Evolutionary conservation across 1,140 invertebrate genomes (phyloP), one percentile per base, ranked within the genome.

Genomic region (Ruditapes philippinarum): DNA sequence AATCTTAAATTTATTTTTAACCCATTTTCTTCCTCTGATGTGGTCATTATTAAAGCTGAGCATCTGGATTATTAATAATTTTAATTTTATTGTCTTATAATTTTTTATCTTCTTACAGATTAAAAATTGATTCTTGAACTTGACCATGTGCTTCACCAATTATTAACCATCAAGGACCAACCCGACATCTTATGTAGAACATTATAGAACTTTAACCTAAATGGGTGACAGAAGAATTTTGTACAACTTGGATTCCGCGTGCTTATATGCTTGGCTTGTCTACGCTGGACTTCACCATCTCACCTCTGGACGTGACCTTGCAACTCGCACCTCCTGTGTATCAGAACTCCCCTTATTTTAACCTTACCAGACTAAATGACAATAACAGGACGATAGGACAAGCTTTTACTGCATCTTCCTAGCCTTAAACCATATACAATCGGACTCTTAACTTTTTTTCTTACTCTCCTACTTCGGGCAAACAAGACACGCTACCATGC

Each of bases 401-500:
- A 22, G 40, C 14, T 22, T 45, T 2, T 4, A 45, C 40, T 5
- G 14, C 38, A 74, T n/a, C 40, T 25, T n/a, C 9, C 17, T 25
- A n/a, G 19, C 22, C 70, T 49, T 28, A 40, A 1, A 70, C 65
- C 36, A 31, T 11, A 70, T 19, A 14, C 1, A 36, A 4, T 12
- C 22, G 33, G 65, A 28, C 9, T 28, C 7, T 40, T 40, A 40
- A 19, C 17, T 11, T 9, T 14, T 40, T 70, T 70, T 40, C 33
- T 45, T 12, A 45, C 17, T 31, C 40, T 49, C 42, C 36, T 9
- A 49, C n/a, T n/a, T n/a, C n/a, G n/a, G n/a, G 11, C 1, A 49
- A 49, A n/a, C 33, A 25, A 42, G 22, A 14, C n/a, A n/a, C 49
- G 25, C 74, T 78, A 93, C 49, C 92, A 91, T 33, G 89, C 90